Percentiles rank a stretch among this genome's conserved stretches.
Evolutionary conservation across 2,888 invertebrate species (phyloP).

Genomic region (Pristionchus japonicus): DNA sequence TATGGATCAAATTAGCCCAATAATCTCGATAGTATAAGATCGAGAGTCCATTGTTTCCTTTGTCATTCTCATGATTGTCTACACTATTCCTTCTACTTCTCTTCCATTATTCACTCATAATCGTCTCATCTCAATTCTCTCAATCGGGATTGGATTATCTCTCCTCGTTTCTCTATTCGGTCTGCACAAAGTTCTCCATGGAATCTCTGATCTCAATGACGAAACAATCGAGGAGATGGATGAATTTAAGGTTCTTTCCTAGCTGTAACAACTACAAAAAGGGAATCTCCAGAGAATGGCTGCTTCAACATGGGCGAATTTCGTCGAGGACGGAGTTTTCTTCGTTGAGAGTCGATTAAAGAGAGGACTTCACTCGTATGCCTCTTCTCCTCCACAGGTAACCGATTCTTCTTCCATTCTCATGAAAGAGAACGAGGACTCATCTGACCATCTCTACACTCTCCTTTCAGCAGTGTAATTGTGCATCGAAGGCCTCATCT

Average conservation of each 20-base stretch:
- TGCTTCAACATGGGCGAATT: neutral
- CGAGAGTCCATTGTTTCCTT: neutral
- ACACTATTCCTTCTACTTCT: neutral
- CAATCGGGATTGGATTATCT: neutral
- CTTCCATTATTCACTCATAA: neutral
- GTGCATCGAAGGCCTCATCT: neutral
- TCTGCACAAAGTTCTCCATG: neutral
- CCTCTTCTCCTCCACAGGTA: neutral
- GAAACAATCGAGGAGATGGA: neutral
- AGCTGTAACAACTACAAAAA: neutral
- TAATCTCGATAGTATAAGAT: neutral
- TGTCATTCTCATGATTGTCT: neutral
- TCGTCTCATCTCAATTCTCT: neutral
- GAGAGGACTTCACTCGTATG: neutral
- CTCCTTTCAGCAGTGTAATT: slow-evolving; percentile 23
- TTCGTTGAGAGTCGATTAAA: neutral
- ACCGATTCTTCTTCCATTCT: neutral
- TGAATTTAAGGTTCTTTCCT: neutral
- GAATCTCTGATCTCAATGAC: neutral
- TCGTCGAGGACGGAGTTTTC: slow-evolving; percentile 11
- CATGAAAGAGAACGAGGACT: too few species aligned
- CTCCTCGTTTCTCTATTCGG: slow-evolving; percentile 13
- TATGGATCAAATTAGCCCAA: neutral
- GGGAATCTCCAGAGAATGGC: neutral
- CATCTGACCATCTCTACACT: too few species aligned